phyloP scores from a whole-genome alignment of 2,113 vertebrate genomes.

The Ceuthmochares aereus region DNA sequence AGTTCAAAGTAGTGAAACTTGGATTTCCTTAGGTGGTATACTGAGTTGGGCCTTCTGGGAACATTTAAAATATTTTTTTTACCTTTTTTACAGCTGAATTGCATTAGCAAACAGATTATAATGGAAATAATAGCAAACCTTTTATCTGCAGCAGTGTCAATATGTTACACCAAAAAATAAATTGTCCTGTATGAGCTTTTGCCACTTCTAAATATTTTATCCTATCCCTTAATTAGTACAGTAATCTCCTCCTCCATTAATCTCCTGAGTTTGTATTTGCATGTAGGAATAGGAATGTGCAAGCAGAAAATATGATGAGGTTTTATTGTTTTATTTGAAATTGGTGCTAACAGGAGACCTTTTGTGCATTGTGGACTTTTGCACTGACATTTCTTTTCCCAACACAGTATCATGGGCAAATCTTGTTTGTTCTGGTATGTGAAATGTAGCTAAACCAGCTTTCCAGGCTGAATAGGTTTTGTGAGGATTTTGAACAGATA shows the following conservation, averaged over 20 bases:
- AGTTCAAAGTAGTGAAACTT: background rate
- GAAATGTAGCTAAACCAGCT: background rate
- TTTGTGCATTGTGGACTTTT: background rate
- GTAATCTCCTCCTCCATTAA: background rate
- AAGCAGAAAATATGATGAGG: background rate
- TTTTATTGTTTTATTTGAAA: background rate
- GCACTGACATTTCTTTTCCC: background rate
- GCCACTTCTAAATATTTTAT: background rate
- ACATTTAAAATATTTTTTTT: background rate
- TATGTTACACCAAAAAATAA: background rate
- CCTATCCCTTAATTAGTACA: background rate
- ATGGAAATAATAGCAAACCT: background rate
- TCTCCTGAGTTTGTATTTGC: background rate
- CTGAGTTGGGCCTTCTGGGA: background rate
- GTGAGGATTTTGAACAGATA: background rate
- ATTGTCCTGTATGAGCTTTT: background rate
- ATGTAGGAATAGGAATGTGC: background rate
- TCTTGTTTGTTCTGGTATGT: background rate
- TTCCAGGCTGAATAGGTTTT: background rate
- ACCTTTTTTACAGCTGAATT: background rate
- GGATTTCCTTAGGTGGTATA: background rate
- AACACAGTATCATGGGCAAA: background rate
- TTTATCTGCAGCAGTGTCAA: background rate
- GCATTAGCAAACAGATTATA: background rate
- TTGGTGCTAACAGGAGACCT: background rate